Evolutionary conservation across 2,113 vertebrate species (phyloP).

Genomic region (Paracanthobrama guichenoti): DNA sequence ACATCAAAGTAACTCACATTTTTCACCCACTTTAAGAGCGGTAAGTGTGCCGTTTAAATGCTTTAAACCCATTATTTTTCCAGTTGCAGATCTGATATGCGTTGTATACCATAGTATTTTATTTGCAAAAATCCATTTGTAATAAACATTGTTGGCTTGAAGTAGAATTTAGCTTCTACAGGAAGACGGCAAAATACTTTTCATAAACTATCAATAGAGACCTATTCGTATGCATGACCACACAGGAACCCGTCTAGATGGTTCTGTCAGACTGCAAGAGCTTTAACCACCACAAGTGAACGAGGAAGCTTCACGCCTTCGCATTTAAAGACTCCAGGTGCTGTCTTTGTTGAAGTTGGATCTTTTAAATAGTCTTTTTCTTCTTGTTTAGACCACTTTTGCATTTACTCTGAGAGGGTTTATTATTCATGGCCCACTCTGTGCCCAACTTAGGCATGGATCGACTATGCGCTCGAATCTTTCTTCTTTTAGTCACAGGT

Average conservation of each 20-base stretch:
- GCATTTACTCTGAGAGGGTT: neutral
- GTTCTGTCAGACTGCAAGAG: neutral
- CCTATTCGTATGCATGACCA: neutral
- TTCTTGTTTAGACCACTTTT: neutral
- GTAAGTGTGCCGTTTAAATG: neutral
- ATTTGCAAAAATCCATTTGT: neutral
- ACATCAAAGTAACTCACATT: constrained; percentile 8
- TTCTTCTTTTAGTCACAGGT: constrained; percentile 48
- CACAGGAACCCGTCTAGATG: neutral
- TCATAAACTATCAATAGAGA: neutral
- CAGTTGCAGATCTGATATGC: neutral
- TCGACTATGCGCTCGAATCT: neutral
- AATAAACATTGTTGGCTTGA: neutral
- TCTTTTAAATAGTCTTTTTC: neutral
- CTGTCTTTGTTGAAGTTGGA: neutral
- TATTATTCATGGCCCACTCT: neutral
- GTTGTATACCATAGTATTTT: too few species aligned
- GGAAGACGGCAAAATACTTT: neutral
- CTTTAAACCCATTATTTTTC: neutral
- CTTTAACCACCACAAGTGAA: neutral
- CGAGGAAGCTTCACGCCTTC: neutral
- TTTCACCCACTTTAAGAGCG: neutral
- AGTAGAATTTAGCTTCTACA: neutral
- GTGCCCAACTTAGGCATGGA: constrained; percentile 28
- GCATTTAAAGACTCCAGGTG: neutral